Conservation (phyloP, 2,113 vertebrate genomes). For the Triplophysa rosa region DNA sequence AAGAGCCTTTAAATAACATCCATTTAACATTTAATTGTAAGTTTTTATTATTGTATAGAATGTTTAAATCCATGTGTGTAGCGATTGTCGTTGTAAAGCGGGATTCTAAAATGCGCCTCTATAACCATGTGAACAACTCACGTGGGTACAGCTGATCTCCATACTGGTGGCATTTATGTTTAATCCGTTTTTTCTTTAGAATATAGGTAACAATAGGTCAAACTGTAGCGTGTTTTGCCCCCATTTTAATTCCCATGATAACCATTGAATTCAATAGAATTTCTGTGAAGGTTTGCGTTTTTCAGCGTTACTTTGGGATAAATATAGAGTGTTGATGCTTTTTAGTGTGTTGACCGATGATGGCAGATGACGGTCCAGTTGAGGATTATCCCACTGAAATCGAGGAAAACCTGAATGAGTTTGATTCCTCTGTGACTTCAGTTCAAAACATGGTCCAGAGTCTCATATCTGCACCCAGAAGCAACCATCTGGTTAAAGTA, state of each 20-base stretch:
- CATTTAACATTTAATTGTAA: neutral
- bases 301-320: too few relatives aligned
- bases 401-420: constrained; percentile 82
- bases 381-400: constrained; percentile 95
- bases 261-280: too few relatives aligned
- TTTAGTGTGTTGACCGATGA: constrained; percentile 36
- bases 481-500: constrained; percentile 84
- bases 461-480: constrained; percentile 85
- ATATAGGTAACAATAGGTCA: too few relatives aligned
- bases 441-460: constrained; percentile 86
- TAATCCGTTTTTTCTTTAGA: too few relatives aligned
- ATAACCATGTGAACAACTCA: neutral
- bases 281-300: too few relatives aligned
- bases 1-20: neutral
- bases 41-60: too few relatives aligned
- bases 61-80: too few relatives aligned
- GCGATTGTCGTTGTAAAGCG: too few relatives aligned
- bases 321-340: too few relatives aligned
- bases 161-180: neutral
- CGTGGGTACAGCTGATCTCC: neutral
- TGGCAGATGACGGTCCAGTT: constrained; percentile 66
- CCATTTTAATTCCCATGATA: too few relatives aligned
- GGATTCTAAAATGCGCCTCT: neutral
- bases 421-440: constrained; percentile 81
- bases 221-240: too few relatives aligned